A percentile compares a stretch with the other conserved stretches of the same genome.
phyloP scores from a whole-genome alignment of 1,140 invertebrate species.

The Drosophila bocki region DNA sequence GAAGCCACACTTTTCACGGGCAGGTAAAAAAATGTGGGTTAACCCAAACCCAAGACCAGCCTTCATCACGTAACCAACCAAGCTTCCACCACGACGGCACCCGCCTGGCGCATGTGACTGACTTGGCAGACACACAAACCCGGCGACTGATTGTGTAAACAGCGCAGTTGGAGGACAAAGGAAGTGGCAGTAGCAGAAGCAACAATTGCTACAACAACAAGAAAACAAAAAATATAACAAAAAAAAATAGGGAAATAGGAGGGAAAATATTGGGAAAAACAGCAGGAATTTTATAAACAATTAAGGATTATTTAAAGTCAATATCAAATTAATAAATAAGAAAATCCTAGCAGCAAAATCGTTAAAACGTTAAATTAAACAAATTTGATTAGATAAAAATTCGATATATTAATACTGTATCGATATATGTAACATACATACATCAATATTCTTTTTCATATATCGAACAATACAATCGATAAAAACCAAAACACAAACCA shows the following conservation, averaged over 20 bases:
- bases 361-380: no score
- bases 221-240: background rate
- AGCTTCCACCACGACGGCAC: slow-evolving; percentile 45
- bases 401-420: no score
- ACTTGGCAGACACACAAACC: slow-evolving; percentile 40
- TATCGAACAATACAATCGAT: no score
- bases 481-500: background rate
- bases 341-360: no score
- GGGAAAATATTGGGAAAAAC: background rate
- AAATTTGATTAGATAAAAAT: no score
- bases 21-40: slow-evolving; percentile 2
- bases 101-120: slow-evolving; percentile 67
- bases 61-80: slow-evolving; percentile 60
- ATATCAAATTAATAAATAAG: no score
- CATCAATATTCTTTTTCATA: no score
- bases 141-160: slow-evolving; percentile 67
- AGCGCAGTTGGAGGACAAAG: slow-evolving; percentile 42
- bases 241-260: background rate
- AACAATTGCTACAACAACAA: background rate
- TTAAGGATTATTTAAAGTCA: background rate
- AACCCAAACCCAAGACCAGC: background rate
- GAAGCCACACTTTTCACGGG: slow-evolving; percentile 22
- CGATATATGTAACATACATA: no score
- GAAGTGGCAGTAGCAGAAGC: background rate
- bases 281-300: background rate